phyloP scores from a whole-genome alignment of 2,888 invertebrate species.

The Drosophila niveifrons region DNA sequence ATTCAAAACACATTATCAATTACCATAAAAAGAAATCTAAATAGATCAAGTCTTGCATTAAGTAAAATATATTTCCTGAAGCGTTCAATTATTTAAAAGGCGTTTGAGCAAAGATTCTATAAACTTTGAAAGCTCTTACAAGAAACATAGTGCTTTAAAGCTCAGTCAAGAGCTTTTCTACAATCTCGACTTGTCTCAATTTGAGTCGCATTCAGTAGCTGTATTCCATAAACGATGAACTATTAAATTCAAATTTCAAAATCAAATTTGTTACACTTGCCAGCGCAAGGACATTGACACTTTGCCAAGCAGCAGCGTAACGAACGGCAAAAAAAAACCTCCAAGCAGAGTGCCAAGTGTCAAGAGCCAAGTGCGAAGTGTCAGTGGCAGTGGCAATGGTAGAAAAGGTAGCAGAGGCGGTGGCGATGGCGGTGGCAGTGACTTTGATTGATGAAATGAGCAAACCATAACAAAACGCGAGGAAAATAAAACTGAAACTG shows the following conservation, averaged over 20 bases:
- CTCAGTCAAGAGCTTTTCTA: not conserved
- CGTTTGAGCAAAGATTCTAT: too few species aligned
- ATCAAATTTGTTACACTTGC: slow-evolving; percentile 52
- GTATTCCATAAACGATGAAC: slow-evolving; percentile 15
- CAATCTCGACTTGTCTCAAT: not conserved
- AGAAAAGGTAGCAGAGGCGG: slow-evolving; percentile 15
- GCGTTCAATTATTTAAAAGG: too few species aligned
- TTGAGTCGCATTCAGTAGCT: not conserved
- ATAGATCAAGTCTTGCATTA: too few species aligned
- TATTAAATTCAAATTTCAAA: slow-evolving; percentile 27
- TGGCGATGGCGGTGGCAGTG: slow-evolving; percentile 36
- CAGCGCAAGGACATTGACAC: slow-evolving; percentile 58
- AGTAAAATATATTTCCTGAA: too few species aligned
- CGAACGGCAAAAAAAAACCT: not conserved
- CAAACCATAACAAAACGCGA: slow-evolving; percentile 39
- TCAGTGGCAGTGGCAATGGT: slow-evolving; percentile 33
- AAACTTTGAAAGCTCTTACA: not conserved
- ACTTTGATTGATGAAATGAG: slow-evolving; percentile 67
- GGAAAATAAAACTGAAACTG: slow-evolving; percentile 49
- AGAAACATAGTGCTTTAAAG: too few species aligned
- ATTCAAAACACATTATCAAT: too few species aligned
- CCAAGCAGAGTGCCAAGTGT: not conserved
- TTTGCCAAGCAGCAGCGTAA: slow-evolving; percentile 40
- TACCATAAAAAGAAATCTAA: too few species aligned
- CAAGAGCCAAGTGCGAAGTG: slow-evolving; percentile 15